A percentile compares a stretch with the other conserved stretches of the same genome.
These are phyloP conservation scores for Phaethornis superciliosus DNA, from an alignment of 2,113 vertebrate genomes.

Conservation along the genomic window DNA sequence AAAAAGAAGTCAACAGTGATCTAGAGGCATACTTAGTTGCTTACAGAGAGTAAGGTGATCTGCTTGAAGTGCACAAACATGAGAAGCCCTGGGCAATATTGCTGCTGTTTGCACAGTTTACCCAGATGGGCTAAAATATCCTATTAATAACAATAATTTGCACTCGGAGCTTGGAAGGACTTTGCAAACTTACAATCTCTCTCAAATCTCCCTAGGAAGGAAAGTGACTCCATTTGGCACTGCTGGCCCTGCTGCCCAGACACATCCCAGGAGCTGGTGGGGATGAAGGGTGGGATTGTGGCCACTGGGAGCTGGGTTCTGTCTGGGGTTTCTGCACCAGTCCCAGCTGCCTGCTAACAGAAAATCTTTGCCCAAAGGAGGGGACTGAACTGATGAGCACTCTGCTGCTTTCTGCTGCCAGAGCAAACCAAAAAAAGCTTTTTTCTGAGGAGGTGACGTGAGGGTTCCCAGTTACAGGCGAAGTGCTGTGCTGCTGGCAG, in stretches of 20 bases:
- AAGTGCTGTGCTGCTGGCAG: no score
- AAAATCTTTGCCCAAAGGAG: neutral
- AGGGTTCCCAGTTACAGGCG: no score
- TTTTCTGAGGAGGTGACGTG: no score
- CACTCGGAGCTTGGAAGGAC: neutral
- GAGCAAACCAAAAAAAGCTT: neutral
- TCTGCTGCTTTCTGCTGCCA: no score
- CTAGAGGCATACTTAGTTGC: neutral
- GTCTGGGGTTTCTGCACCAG: accelerated
- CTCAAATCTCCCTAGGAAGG: neutral
- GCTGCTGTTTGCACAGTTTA: conserved; percentile 30
- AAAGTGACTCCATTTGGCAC: neutral
- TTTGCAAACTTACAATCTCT: neutral
- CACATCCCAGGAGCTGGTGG: accelerated
- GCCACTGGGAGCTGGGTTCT: accelerated
- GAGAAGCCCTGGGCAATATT: conserved; percentile 7
- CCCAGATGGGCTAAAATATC: conserved; percentile 30
- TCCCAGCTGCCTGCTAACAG: accelerated
- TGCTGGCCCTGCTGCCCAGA: neutral
- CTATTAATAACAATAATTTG: conserved; percentile 5
- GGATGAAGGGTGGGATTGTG: accelerated
- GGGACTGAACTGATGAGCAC: accelerated
- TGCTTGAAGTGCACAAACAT: conserved; percentile 34
- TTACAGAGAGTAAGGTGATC: conserved; percentile 25
- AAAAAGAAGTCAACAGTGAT: neutral